A percentile compares a stretch with the other conserved stretches of the same genome.
Conservation (phyloP, 1,140 invertebrate genomes). For the Holotrichia oblita region DNA sequence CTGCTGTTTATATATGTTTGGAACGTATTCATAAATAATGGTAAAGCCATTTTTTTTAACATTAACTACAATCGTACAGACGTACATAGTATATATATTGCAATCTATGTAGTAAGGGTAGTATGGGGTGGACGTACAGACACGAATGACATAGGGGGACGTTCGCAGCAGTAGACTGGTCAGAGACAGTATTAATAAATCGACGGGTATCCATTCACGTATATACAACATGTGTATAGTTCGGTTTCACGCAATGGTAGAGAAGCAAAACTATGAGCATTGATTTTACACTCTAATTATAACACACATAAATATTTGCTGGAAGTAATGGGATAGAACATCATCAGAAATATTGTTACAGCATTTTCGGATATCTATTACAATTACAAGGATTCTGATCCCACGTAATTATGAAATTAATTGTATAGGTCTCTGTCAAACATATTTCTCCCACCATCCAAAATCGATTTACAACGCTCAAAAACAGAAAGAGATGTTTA, state of each 20-base stretch:
- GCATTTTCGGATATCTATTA: too few relatives aligned
- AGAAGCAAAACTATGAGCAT: constrained; percentile 34
- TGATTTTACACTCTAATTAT: constrained; percentile 14
- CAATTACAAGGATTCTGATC: too few relatives aligned
- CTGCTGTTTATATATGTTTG: too few relatives aligned
- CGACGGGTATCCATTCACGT: constrained; percentile 40
- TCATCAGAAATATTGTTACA: not conserved
- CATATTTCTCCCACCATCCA: too few relatives aligned
- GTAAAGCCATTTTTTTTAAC: not conserved
- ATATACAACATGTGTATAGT: constrained; percentile 27
- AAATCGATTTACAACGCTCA: too few relatives aligned
- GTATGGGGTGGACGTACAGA: constrained; percentile 1
- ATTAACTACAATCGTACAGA: not conserved
- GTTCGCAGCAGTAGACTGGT: constrained; percentile 17
- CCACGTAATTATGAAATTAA: too few relatives aligned
- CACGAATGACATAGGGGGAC: constrained; percentile 26
- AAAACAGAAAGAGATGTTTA: too few relatives aligned
- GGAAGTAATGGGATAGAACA: not conserved
- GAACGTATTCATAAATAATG: too few relatives aligned
- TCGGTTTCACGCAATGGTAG: constrained; percentile 36
- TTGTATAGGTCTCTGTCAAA: too few relatives aligned
- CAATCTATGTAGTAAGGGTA: constrained; percentile 32
- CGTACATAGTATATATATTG: not conserved
- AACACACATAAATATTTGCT: not conserved
- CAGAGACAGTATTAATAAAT: constrained; percentile 43